These are phyloP conservation scores for Ferrisia virgata DNA, from an alignment of 2,888 invertebrate species.

Conservation along the genomic window DNA sequence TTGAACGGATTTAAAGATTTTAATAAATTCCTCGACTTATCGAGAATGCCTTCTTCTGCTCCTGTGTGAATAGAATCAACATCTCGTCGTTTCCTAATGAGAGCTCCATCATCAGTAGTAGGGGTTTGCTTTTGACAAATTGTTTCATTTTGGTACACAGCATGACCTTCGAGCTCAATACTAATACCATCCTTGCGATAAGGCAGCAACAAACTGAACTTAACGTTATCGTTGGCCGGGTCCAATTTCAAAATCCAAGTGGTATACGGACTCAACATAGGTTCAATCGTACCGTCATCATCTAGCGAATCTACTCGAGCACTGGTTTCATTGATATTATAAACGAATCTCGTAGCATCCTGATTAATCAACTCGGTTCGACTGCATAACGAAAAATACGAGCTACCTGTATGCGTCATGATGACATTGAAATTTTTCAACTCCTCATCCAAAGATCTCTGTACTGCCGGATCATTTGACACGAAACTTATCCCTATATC, in stretches of 20 bases:
- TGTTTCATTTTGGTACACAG: not conserved
- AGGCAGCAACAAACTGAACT: not conserved
- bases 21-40: not conserved
- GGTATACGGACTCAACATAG: not conserved
- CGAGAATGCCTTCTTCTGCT: not conserved
- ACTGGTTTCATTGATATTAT: not conserved
- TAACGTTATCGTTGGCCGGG: not conserved
- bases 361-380: not conserved
- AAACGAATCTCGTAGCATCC: not conserved
- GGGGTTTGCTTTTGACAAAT: not conserved
- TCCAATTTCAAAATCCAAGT: not conserved
- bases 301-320: not conserved
- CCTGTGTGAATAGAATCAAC: not conserved
- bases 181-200: not conserved
- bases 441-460: not conserved
- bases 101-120: not conserved
- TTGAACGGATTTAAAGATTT: not conserved
- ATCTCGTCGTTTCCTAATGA: not conserved
- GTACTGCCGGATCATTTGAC: not conserved
- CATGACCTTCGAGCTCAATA: not conserved
- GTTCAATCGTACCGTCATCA: not conserved
- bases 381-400: not conserved
- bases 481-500: not conserved
- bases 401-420: not conserved
- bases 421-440: not conserved